These are phyloP conservation scores for Gymnoscopelus braueri DNA, from an alignment of 2,797 vertebrate species.

Conservation along the genomic window DNA sequence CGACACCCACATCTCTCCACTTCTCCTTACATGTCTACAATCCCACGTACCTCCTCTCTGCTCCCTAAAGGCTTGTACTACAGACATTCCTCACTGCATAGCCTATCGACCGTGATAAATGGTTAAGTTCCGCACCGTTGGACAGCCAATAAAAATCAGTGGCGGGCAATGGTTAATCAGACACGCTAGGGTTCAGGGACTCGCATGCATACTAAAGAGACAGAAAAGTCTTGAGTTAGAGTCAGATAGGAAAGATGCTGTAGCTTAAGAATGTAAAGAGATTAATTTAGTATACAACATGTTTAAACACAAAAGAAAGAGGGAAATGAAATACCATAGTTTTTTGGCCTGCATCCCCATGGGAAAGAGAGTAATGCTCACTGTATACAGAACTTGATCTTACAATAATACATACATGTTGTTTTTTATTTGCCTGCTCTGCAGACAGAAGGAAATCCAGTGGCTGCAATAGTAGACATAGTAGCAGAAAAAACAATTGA, in stretches of 20 bases:
- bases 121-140: constrained; percentile 82
- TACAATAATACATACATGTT: constrained; percentile 42
- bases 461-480: constrained; percentile 13
- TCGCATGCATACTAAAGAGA: constrained; percentile 51
- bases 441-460: constrained; percentile 30
- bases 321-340: constrained; percentile 45
- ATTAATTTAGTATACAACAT: constrained; percentile 49
- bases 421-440: constrained; percentile 34
- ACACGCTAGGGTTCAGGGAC: constrained; percentile 69
- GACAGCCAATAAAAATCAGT: constrained; percentile 83
- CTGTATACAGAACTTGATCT: constrained; percentile 39
- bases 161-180: constrained; percentile 75
- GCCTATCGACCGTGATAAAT: constrained; percentile 82
- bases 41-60: constrained; percentile 46
- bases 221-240: constrained; percentile 5
- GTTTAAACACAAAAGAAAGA: constrained; percentile 43
- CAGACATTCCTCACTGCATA: constrained; percentile 47
- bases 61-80: constrained; percentile 71
- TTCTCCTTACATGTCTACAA: constrained; percentile 44
- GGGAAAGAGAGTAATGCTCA: constrained; percentile 44
- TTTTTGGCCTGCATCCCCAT: constrained; percentile 14
- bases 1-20: constrained; percentile 35
- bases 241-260: constrained; percentile 39
- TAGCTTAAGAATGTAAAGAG: constrained; percentile 33
- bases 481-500: not conserved